A percentile compares a stretch with the other conserved stretches of the same genome.
phyloP scores from a whole-genome alignment of 2,797 vertebrate genomes.

The Anolis apletophallus region DNA sequence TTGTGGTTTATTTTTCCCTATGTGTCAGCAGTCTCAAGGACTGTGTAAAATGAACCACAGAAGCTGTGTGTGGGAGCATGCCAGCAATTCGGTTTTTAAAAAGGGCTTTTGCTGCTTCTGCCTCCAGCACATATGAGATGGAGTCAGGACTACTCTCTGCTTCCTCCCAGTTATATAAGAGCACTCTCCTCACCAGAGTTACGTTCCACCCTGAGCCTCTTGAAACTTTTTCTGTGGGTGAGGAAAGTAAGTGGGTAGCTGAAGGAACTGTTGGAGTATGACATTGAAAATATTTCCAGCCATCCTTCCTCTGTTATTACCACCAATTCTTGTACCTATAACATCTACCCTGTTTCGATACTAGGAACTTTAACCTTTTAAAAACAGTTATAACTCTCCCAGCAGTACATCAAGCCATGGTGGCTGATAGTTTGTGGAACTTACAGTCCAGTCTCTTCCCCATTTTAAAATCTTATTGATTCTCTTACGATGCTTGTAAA shows the following conservation, averaged over 20 bases:
- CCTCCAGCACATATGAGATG: neutral
- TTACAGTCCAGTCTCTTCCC: neutral
- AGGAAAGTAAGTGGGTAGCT: neutral
- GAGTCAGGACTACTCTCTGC: neutral
- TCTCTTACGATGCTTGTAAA: neutral
- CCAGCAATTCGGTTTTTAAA: conserved; percentile 4
- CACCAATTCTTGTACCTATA: neutral
- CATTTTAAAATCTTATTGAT: neutral
- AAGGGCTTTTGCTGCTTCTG: neutral
- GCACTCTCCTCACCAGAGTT: neutral
- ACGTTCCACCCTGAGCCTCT: neutral
- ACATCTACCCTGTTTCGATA: neutral
- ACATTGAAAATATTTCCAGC: neutral
- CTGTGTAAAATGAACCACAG: conserved; percentile 1
- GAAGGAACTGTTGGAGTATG: neutral
- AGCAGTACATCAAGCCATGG: neutral
- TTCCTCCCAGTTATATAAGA: neutral
- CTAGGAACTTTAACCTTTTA: too few relatives aligned
- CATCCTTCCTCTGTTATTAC: too few relatives aligned
- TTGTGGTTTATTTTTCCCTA: neutral
- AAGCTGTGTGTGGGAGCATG: neutral
- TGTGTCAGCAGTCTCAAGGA: neutral
- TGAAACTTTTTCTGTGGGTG: neutral
- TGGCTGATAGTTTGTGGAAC: neutral
- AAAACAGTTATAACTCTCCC: too few relatives aligned